A percentile compares a stretch with the other conserved stretches of the same genome.
phyloP scores from a whole-genome alignment of 2,797 vertebrate genomes.

The Esox masquinongy region DNA sequence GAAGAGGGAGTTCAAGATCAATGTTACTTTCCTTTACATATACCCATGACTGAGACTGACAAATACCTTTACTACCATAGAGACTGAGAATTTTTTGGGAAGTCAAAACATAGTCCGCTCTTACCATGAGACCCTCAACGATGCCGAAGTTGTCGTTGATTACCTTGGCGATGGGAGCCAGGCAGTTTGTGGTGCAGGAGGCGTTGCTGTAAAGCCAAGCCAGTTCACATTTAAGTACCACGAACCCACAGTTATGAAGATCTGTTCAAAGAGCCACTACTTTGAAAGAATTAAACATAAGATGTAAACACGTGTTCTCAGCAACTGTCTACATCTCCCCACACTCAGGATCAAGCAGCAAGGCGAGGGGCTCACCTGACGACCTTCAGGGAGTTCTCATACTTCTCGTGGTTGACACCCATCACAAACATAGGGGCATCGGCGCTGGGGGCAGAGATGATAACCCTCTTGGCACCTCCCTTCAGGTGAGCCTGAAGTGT shows the following conservation, averaged over 20 bases:
- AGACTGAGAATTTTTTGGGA: too few species aligned
- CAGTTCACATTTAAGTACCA: too few species aligned
- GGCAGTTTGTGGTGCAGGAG: slow-evolving; percentile 88
- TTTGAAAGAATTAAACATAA: too few species aligned
- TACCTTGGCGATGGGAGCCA: slow-evolving; percentile 87
- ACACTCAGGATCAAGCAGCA: background rate
- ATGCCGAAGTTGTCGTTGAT: slow-evolving; percentile 87
- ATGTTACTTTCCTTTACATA: too few species aligned
- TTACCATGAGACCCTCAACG: slow-evolving; percentile 86
- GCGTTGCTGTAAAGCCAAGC: slow-evolving; percentile 76
- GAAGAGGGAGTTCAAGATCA: background rate
- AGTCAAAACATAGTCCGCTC: background rate
- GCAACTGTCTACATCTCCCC: too few species aligned
- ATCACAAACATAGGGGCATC: slow-evolving; percentile 91
- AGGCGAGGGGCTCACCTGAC: slow-evolving; percentile 76
- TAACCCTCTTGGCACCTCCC: slow-evolving; percentile 85
- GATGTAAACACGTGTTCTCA: too few species aligned
- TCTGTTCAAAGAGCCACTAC: too few species aligned
- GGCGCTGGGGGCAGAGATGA: slow-evolving; percentile 87
- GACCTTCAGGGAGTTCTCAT: slow-evolving; percentile 81
- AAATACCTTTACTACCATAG: too few species aligned
- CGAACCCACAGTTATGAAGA: background rate
- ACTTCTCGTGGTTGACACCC: slow-evolving; percentile 87
- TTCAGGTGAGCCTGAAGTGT: slow-evolving; percentile 81
- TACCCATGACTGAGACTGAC: too few species aligned